These are phyloP conservation scores for Steatocranus sp. DNA, from an alignment of 2,797 vertebrate species.

Conservation along the genomic window DNA sequence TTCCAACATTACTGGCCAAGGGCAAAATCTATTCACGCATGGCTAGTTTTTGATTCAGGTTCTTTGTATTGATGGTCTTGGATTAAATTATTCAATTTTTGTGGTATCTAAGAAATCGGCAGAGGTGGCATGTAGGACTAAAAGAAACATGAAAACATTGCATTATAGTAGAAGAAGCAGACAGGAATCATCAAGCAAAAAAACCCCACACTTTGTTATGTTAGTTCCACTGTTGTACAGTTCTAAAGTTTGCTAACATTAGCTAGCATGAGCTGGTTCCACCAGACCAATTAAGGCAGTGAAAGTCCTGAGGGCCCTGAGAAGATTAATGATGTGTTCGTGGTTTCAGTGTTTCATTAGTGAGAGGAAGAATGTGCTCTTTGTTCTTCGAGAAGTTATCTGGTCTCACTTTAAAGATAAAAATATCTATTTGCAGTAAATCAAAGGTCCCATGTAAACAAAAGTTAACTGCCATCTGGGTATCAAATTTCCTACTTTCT, in stretches of 20 bases:
- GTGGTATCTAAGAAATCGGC: neutral
- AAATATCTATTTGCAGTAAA: neutral
- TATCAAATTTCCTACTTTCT: neutral
- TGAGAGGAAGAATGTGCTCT: neutral
- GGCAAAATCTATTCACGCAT: neutral
- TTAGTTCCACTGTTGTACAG: neutral
- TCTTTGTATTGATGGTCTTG: rapidly evolving
- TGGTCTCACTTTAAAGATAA: neutral
- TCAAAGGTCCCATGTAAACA: neutral
- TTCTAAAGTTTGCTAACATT: neutral
- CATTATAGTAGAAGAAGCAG: neutral
- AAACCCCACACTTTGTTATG: neutral
- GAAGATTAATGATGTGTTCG: neutral
- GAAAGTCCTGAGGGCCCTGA: neutral
- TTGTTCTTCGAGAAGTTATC: neutral
- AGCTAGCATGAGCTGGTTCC: neutral
- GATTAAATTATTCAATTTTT: neutral
- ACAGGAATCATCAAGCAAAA: neutral
- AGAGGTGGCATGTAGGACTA: neutral
- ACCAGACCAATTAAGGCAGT: neutral
- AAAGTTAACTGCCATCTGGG: neutral
- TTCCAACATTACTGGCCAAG: neutral
- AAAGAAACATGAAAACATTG: neutral
- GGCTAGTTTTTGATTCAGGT: neutral
- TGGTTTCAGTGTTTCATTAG: neutral